phyloP scores from a whole-genome alignment of 2,888 invertebrate genomes.

The Cheilosia pagana region DNA sequence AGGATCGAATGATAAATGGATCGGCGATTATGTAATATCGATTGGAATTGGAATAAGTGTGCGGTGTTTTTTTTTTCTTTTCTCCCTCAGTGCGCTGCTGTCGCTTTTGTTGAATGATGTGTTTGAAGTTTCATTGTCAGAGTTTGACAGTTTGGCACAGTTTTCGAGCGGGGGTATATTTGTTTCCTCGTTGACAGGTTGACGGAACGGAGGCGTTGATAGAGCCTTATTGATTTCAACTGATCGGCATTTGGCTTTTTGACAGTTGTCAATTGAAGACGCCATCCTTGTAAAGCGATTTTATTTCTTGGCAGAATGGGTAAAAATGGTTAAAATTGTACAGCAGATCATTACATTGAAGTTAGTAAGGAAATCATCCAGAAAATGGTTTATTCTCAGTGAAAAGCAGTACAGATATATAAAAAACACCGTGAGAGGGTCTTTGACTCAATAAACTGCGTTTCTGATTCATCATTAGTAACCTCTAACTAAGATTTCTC shows the following conservation, averaged over 20 bases:
- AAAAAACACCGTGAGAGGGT: no score
- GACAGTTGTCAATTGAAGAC: background rate
- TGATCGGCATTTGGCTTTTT: background rate
- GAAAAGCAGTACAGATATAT: no score
- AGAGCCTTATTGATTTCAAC: background rate
- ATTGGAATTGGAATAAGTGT: slow-evolving; percentile 14
- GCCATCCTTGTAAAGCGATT: no score
- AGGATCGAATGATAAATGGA: slow-evolving; percentile 36
- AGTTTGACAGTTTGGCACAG: slow-evolving; percentile 38
- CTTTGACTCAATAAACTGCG: no score
- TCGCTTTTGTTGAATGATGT: slow-evolving; percentile 24
- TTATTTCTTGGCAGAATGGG: no score
- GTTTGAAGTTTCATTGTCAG: slow-evolving; percentile 50
- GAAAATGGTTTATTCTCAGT: no score
- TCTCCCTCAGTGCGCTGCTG: background rate
- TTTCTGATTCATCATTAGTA: no score
- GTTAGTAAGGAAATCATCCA: no score
- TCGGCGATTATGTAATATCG: slow-evolving; percentile 46
- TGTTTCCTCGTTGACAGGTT: slow-evolving; percentile 11
- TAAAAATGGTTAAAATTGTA: no score
- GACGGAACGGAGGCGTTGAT: background rate
- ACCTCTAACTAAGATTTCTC: no score
- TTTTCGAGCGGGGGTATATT: slow-evolving; percentile 7
- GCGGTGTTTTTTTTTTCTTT: background rate
- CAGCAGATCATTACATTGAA: no score